Percentiles rank a stretch among this genome's conserved stretches.
Conservation (phyloP, 2,888 invertebrate genomes). For the Hydrotaea diabolus region DNA sequence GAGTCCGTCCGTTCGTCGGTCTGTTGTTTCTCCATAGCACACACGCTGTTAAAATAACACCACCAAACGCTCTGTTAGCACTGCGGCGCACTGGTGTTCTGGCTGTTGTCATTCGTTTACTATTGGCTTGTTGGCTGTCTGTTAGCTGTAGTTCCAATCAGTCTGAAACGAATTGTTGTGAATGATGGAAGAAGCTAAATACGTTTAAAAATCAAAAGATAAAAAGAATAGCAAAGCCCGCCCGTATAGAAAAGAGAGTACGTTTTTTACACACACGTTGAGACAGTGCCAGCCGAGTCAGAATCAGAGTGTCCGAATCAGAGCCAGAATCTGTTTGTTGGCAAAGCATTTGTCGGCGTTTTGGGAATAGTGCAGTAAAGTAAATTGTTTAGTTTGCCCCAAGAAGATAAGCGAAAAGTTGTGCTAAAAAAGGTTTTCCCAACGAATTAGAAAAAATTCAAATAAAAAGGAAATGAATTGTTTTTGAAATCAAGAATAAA, state of each 20-base stretch:
- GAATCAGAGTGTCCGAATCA: slow-evolving; percentile 20
- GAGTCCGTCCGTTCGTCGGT: not conserved
- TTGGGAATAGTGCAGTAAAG: slow-evolving; percentile 25
- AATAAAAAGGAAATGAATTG: slow-evolving; percentile 7
- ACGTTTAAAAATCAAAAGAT: slow-evolving; percentile 50
- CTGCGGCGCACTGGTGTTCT: slow-evolving; percentile 23
- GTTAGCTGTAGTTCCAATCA: slow-evolving; percentile 73
- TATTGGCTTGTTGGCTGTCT: slow-evolving; percentile 74
- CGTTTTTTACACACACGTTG: slow-evolving; percentile 38
- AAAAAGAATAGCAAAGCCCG: slow-evolving; percentile 31
- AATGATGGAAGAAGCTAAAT: slow-evolving; percentile 73
- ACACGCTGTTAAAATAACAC: not conserved
- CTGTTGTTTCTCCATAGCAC: slow-evolving; percentile 4
- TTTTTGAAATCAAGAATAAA: not conserved
- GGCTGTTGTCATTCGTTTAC: not conserved
- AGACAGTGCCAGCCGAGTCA: slow-evolving; percentile 27
- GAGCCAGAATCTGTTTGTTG: slow-evolving; percentile 9
- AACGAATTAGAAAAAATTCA: slow-evolving; percentile 3
- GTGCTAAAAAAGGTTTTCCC: not conserved
- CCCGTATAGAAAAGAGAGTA: slow-evolving; percentile 43
- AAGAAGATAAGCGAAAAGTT: not conserved
- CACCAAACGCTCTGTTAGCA: slow-evolving; percentile 14
- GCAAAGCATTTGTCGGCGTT: slow-evolving; percentile 31
- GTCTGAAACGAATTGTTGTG: slow-evolving; percentile 79
- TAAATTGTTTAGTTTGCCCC: not conserved